Percentiles rank a stretch among this genome's conserved stretches.
Evolutionary conservation across 2,113 vertebrate species (phyloP).

Genomic region (Dolichotis patagonum): DNA sequence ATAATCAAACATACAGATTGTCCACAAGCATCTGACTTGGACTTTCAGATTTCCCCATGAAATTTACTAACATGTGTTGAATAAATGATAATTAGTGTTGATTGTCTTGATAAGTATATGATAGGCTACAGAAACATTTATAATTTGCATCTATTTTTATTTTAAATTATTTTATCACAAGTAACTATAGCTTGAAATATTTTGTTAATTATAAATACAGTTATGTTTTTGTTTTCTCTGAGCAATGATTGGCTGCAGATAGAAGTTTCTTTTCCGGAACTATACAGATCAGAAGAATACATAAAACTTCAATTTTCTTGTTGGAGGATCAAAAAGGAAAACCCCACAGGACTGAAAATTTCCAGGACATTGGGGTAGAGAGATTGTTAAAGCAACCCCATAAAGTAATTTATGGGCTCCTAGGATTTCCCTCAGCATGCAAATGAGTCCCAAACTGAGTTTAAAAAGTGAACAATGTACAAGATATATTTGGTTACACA

Average conservation of each 20-base stretch:
- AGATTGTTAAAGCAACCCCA: not conserved
- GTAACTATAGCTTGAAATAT: not conserved
- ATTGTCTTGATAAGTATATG: not conserved
- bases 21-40: not conserved
- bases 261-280: not conserved
- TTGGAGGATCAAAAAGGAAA: not conserved
- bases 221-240: not conserved
- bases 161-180: not conserved
- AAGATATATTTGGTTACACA: not conserved
- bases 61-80: constrained; percentile 6
- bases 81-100: not conserved
- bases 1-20: not conserved
- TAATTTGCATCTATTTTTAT: constrained; percentile 9
- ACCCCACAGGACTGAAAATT: not conserved
- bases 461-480: not conserved
- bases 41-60: not conserved
- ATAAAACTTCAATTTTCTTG: not conserved
- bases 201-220: constrained; percentile 13
- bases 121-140: not conserved
- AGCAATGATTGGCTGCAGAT: not conserved
- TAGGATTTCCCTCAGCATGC: not conserved
- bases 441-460: not conserved
- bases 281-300: not conserved
- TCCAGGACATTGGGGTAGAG: not conserved
- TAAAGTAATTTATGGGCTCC: not conserved